Conservation (phyloP, 2,797 vertebrate genomes). For the Hydrolagus colliei region DNA sequence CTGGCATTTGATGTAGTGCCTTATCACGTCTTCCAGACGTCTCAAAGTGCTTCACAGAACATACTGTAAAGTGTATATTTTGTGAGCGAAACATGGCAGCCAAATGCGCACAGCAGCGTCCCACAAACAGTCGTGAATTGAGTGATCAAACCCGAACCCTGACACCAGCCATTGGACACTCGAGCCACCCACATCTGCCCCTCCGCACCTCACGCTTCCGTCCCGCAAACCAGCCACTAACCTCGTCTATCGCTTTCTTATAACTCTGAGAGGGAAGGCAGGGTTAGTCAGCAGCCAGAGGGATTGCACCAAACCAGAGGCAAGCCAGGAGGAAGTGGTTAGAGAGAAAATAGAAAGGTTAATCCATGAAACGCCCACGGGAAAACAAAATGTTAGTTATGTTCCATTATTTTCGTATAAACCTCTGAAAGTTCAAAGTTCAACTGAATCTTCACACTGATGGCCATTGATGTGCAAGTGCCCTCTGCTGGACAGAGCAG, state of each 20-base stretch:
- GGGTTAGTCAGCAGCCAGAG: constrained; percentile 61
- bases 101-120: too few relatives aligned
- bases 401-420: background rate
- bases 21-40: too few relatives aligned
- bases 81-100: too few relatives aligned
- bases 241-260: constrained; percentile 96
- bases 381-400: constrained; percentile 36
- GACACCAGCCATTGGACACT: background rate
- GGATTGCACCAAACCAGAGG: constrained; percentile 57
- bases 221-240: constrained; percentile 67
- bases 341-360: constrained; percentile 54
- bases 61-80: too few relatives aligned
- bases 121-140: too few relatives aligned
- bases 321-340: constrained; percentile 38
- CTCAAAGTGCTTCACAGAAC: too few relatives aligned
- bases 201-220: too few relatives aligned
- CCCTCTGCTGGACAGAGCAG: background rate
- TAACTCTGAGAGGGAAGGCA: constrained; percentile 78
- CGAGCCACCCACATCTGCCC: background rate
- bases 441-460: too few relatives aligned
- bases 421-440: background rate
- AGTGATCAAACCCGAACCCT: too few relatives aligned
- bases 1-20: too few relatives aligned
- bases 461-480: background rate
- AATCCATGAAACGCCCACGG: constrained; percentile 45